Evolutionary conservation across 1,140 invertebrate species (phyloP).

Genomic region (Streblospio benedicti): DNA sequence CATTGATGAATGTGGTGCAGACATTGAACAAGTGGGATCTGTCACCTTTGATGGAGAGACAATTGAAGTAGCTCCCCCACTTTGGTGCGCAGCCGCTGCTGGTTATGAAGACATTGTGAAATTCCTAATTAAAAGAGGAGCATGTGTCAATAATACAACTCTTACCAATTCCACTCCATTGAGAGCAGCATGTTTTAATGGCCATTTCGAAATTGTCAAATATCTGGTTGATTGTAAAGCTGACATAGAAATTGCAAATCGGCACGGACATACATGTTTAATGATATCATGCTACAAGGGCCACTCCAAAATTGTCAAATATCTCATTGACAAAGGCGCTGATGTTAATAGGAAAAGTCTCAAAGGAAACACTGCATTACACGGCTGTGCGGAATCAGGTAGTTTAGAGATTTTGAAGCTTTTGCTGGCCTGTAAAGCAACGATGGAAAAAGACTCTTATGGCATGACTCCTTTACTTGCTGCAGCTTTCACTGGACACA

Average conservation of each 20-base stretch:
- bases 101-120: constrained; percentile 67
- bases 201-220: constrained; percentile 44
- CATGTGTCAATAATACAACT: constrained; percentile 44
- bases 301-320: constrained; percentile 76
- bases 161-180: constrained; percentile 45
- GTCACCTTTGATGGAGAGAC: constrained; percentile 93
- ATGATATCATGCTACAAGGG: constrained; percentile 97
- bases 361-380: constrained; percentile 89
- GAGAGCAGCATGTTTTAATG: constrained; percentile 47
- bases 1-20: constrained; percentile 76
- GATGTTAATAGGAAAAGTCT: constrained; percentile 85
- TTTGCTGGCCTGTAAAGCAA: constrained; percentile 73
- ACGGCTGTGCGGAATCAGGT: constrained; percentile 92
- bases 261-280: constrained; percentile 72
- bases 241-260: constrained; percentile 46
- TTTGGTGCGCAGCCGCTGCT: constrained; percentile 83
- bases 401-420: constrained; percentile 85
- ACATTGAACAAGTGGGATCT: constrained; percentile 79
- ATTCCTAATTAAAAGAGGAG: constrained; percentile 68
- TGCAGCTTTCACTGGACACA: constrained; percentile 83
- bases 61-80: constrained; percentile 84
- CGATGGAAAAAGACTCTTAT: constrained; percentile 89
- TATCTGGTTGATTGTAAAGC: constrained; percentile 41
- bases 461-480: constrained; percentile 89
- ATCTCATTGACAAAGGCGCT: constrained; percentile 72